Conservation (phyloP, 2,888 invertebrate genomes). For the Mimas tiliae region DNA sequence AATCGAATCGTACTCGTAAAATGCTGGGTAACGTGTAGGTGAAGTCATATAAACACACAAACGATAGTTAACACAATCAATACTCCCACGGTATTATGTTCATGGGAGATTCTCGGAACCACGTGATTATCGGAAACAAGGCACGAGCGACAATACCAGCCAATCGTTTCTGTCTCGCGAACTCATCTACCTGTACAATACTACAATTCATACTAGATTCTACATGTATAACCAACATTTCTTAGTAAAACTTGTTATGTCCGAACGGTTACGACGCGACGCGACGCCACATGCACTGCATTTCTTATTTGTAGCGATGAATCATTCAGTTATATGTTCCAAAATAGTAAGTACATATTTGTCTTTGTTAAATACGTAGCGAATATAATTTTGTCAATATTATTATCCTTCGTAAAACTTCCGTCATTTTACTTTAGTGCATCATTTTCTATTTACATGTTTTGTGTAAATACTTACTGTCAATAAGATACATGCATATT, state of each 20-base stretch:
- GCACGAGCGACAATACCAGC: background rate
- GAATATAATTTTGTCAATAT: conserved; percentile 1
- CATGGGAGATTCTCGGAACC: background rate
- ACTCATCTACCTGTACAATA: conserved; percentile 7
- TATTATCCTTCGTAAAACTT: background rate
- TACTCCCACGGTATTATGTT: background rate
- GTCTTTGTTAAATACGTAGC: conserved; percentile 1
- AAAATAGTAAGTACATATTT: background rate
- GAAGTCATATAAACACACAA: background rate
- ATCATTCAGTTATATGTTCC: background rate
- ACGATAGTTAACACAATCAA: background rate
- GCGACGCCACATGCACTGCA: conserved; percentile 7
- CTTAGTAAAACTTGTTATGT: conserved; percentile 8
- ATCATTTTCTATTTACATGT: background rate
- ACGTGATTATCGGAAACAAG: conserved; percentile 5
- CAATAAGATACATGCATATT: background rate
- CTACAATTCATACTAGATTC: background rate
- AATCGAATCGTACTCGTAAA: too few species aligned
- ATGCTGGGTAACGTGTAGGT: too few species aligned
- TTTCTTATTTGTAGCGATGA: conserved; percentile 6
- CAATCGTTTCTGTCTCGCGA: conserved; percentile 2
- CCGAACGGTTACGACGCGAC: background rate
- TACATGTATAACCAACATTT: background rate
- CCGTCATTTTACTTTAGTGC: background rate
- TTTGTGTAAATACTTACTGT: too few species aligned